Base-by-base conservation (phyloP, 1,140 invertebrate species). In the Leptinotarsa defecta region DNA sequence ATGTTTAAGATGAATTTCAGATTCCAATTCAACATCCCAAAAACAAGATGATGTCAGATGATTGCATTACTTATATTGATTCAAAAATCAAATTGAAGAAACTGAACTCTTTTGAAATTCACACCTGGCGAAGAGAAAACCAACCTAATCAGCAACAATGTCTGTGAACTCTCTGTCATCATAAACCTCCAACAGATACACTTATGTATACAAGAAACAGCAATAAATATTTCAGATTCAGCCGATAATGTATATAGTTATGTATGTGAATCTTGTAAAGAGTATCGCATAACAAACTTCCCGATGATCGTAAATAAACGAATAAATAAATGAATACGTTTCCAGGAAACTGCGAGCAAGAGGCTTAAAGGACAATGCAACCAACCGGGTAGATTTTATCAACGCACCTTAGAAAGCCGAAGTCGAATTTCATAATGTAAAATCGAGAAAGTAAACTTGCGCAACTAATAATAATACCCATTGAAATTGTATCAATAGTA, bases 391-490 rank as follows among this genome's bases (percentile, higher is more conserved):
- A 74, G 73, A 74, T 74, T 69, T 74, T 69, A 74, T 74, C 73
- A 62, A 48, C 43, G 48, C 64, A 74, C 73, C 48, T 68, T 74
- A 74, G 73, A 74, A 74, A 74, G 64, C 65, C 27, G 52, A 62
- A 69, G n/a, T 69, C n/a, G 73, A 61, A 74, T 74, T 74, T 74
- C 73, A 74, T 74, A 74, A 74, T 61, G 48, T 57, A 68, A 69
- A 74, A 68, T 73, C 62, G 71, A 65, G 71, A 73, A 74, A 69
- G 65, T 68, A 19, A 61, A 24, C 67, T 74, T 74, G 68, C 57
- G 73, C 73, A 74, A 74, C 73, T 73, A 65, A 68, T 69, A 68
- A 62, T 69, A 74, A 74, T 49, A 65, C 22, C 65, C 68, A 74
- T 74, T 74, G 61, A 74, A 74, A 74, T 69, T 48, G 61, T 69